Percentiles rank a stretch among this genome's conserved stretches.
Conservation (phyloP, 2,113 vertebrate species). For the Megaptera novaeangliae region DNA sequence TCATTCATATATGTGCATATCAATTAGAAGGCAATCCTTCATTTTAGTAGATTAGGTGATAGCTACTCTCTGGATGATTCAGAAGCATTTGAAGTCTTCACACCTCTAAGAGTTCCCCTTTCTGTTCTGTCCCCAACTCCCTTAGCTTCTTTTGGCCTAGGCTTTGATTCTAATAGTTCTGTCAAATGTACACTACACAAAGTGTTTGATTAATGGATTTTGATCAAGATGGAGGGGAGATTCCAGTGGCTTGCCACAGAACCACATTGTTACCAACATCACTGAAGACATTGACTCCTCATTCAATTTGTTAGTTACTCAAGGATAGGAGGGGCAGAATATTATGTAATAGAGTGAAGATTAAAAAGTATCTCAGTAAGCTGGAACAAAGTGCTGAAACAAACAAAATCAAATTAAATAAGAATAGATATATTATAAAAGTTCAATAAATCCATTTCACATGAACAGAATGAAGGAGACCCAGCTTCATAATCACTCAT, state of each 20-base stretch:
- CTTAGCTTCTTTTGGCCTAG: not conserved
- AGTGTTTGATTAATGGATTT: not conserved
- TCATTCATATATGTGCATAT: not conserved
- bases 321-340: not conserved
- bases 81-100: not conserved
- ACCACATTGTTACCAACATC: not conserved
- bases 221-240: not conserved
- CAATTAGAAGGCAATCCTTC: not conserved
- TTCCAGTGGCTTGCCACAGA: not conserved
- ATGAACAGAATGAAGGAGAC: not conserved
- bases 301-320: not conserved
- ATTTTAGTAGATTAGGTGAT: not conserved
- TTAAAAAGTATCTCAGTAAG: not conserved
- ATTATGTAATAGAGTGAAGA: not conserved
- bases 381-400: not conserved
- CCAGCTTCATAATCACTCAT: not conserved
- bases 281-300: not conserved
- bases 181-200: not conserved
- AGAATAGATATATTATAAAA: not conserved
- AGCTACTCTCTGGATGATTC: not conserved
- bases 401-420: not conserved
- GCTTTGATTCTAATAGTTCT: not conserved
- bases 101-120: not conserved
- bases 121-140: not conserved
- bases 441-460: not conserved